Conservation (phyloP, 2,888 invertebrate species). For the Emmelina monodactyla region DNA sequence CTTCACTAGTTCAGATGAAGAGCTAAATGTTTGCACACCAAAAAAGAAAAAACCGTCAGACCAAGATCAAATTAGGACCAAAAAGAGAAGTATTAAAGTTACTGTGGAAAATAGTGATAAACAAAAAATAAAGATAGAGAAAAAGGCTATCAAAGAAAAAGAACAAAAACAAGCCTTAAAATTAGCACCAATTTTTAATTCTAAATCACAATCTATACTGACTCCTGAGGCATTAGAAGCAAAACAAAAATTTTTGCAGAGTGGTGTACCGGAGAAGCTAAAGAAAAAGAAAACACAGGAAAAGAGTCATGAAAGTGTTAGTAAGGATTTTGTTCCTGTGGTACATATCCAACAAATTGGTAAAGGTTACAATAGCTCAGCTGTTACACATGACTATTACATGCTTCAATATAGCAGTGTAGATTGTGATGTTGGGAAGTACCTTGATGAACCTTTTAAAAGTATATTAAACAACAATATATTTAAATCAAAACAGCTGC, state of each 20-base stretch:
- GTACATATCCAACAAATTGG: conserved; percentile 73
- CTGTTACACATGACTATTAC: not conserved
- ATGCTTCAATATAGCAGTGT: not conserved
- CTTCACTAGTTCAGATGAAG: conserved; percentile 47
- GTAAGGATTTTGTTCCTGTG: conserved; percentile 66
- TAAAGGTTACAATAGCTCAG: conserved; percentile 7
- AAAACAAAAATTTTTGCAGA: conserved; percentile 73
- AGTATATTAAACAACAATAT: conserved; percentile 20
- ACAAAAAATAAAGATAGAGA: conserved; percentile 6
- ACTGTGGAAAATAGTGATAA: conserved; percentile 6
- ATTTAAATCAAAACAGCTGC: too few species aligned
- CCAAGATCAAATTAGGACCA: conserved; percentile 6
- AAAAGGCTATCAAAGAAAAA: conserved; percentile 4
- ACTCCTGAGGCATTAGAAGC: conserved; percentile 69
- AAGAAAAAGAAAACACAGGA: conserved; percentile 62
- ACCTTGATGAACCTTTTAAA: conserved; percentile 19
- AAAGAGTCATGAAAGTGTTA: conserved; percentile 35
- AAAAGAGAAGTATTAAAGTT: conserved; percentile 6
- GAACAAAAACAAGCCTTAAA: conserved; percentile 33
- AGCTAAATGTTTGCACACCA: conserved; percentile 47
- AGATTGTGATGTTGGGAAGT: conserved; percentile 1
- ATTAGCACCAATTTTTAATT: conserved; percentile 76
- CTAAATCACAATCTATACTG: conserved; percentile 60
- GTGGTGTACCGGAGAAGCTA: conserved; percentile 73
- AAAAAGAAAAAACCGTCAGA: conserved; percentile 34